These are phyloP conservation scores for Globodera ellingtonae DNA, from an alignment of 1,140 invertebrate species.

Conservation along the genomic window DNA sequence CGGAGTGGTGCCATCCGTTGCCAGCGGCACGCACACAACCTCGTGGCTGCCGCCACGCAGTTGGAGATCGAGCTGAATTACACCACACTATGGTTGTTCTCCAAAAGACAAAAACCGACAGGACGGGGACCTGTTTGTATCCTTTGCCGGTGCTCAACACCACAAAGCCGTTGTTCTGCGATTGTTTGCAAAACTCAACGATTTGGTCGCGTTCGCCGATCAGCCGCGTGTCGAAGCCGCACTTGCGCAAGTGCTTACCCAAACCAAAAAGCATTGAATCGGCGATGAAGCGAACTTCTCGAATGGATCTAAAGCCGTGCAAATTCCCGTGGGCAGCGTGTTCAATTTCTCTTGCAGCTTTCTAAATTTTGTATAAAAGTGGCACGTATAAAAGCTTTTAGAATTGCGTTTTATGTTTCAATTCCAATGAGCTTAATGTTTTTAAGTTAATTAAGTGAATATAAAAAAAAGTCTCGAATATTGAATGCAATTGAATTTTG, in stretches of 20 bases:
- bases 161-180: constrained; percentile 20
- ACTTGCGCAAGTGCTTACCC: constrained; percentile 71
- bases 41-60: neutral
- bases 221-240: constrained; percentile 73
- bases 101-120: neutral
- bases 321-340: neutral
- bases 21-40: constrained; percentile 30
- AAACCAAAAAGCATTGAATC: constrained; percentile 69
- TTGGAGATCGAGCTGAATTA: constrained; percentile 17
- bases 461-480: too few species aligned
- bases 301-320: constrained; percentile 5
- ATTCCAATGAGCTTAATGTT: too few species aligned
- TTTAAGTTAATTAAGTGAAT: too few species aligned
- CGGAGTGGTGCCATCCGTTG: constrained; percentile 25
- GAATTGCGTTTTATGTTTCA: neutral
- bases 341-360: constrained; percentile 10
- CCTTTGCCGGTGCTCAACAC: constrained; percentile 40
- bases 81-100: neutral
- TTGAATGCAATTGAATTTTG: too few species aligned
- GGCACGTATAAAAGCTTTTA: neutral
- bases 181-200: constrained; percentile 29
- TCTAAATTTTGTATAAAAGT: neutral
- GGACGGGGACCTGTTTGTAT: constrained; percentile 30
- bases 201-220: constrained; percentile 61
- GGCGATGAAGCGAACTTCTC: constrained; percentile 60